Base-by-base conservation (phyloP, 2,888 invertebrate genomes). In the Noctua pronuba region DNA sequence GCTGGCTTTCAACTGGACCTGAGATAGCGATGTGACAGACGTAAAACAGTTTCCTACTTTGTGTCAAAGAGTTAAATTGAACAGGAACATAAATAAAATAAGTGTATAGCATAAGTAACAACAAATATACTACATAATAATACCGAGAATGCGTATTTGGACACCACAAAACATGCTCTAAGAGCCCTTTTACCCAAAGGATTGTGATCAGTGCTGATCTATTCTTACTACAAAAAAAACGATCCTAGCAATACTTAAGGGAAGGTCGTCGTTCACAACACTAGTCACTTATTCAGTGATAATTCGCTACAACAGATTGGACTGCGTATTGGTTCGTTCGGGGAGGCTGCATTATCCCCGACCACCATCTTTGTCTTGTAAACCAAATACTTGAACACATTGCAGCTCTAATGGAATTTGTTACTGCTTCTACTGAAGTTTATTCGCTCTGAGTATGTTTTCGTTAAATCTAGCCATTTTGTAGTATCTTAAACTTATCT, bases 261-360 rank as follows among this genome's bases (percentile, higher is more conserved):
- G 68, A 58, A 49, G 38, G 49, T 69, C 21, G 28, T 68, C 58
- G 62, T 74, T 81, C 77, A 75, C 60, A 76, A 76, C 73, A 75
- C 41, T 80, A 79, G 84, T 91, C 83, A 88, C 75, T 91, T 90
- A 91, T 91, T 91, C 89, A 90, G 77, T 78, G 75, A 88, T 88
- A 82, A 91, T 90, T 88, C 87, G 81, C 77, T 79, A 80, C 82
- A 79, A 86, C 74, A 87, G 87, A 90, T 91, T 89, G 90, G 75
- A 86, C 81, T 72, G 83, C 38, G 77, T 75, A 83, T 85, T 82
- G 80, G 58, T 71, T 71, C 82, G 73, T 85, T 87, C 79, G 52
- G 87, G 83, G 79, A 85, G 49, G 21, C 31, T 88, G 82, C 85
- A 73, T 78, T 82, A 85, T 52, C 60, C 66, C 68, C 44, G 35